These are phyloP conservation scores for Antheraea assamensis DNA, from an alignment of 2,888 invertebrate genomes.

Conservation along the genomic window DNA sequence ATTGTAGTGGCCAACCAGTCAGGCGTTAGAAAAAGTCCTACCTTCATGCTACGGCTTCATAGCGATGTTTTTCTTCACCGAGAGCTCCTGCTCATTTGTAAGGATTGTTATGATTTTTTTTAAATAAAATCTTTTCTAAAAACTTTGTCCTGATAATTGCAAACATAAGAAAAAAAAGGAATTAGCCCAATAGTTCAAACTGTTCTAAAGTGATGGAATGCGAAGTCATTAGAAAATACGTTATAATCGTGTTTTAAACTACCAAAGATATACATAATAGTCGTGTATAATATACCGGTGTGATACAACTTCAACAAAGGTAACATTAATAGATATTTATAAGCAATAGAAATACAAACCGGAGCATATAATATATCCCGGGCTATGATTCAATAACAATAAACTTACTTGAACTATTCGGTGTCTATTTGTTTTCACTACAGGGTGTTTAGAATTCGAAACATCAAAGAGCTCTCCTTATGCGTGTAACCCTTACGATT, in stretches of 20 bases:
- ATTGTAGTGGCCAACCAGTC: too few relatives aligned
- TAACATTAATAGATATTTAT: conserved; percentile 4
- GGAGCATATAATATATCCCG: conserved; percentile 20
- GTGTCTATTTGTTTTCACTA: conserved; percentile 43
- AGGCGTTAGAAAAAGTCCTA: too few relatives aligned
- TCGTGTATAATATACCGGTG: neutral
- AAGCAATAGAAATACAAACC: conserved; percentile 24
- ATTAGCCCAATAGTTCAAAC: too few relatives aligned
- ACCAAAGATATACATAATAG: neutral
- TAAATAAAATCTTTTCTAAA: too few relatives aligned
- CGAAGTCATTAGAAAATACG: too few relatives aligned
- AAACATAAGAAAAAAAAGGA: too few relatives aligned
- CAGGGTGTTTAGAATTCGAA: conserved; percentile 28
- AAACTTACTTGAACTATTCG: conserved; percentile 40
- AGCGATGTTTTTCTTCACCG: too few relatives aligned
- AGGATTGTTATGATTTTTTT: too few relatives aligned
- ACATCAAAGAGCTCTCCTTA: conserved; percentile 21
- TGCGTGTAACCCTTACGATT: neutral
- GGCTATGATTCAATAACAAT: conserved; percentile 45
- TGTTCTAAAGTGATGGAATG: too few relatives aligned
- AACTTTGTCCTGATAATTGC: too few relatives aligned
- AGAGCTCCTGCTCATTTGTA: too few relatives aligned
- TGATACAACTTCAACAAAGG: neutral
- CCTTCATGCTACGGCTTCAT: too few relatives aligned
- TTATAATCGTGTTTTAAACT: neutral